Evolutionary conservation across 2,888 invertebrate species (phyloP), one percentile per base, ranked within the genome.

Genomic region (Thera obeliscata): DNA sequence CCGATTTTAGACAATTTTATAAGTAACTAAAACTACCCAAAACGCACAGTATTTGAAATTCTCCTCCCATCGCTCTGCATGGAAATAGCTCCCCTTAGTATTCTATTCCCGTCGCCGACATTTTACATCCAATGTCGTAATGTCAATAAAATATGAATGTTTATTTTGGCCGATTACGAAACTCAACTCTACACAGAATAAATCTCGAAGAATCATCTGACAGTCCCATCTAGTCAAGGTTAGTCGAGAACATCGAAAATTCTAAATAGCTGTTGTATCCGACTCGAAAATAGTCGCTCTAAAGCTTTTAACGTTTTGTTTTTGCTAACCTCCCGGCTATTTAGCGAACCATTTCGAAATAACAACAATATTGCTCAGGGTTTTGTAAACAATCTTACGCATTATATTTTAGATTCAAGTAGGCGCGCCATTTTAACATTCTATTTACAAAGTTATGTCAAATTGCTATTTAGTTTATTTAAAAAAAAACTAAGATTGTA

Each of bases 121-220:
- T 83, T 86, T 83, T 81, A 85, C 87, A 82, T 85, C 80, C 80
- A 86, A 86, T 91, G 91, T 92, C 90, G 90, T 90, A 92, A 92
- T 88, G 87, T 88, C 89, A 90, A 92, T 92, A 90, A 91, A 90
- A 89, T 90, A 89, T 89, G 85, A 87, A 88, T 81, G 88, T 90
- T 91, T 93, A 93, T 93, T 93, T 91, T 88, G 82, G 87, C 84
- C 79, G 88, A 88, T 93, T 92, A 91, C 90, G 90, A 91, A 90
- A 93, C 86, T 85, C 83, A 85, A 82, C 81, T 78, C 78, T 80
- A 82, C 82, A 84, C 85, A 83, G 78, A 79, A 87, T 90, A 87
- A 88, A 91, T 91, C 88, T 90, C 74, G 81, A 87, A 87, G 87
- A 88, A 87, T 85, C 84, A 82, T 76, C 83, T 81, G 87, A 87